phyloP scores from a whole-genome alignment of 2,888 invertebrate genomes.

The Monochamus alternatus region DNA sequence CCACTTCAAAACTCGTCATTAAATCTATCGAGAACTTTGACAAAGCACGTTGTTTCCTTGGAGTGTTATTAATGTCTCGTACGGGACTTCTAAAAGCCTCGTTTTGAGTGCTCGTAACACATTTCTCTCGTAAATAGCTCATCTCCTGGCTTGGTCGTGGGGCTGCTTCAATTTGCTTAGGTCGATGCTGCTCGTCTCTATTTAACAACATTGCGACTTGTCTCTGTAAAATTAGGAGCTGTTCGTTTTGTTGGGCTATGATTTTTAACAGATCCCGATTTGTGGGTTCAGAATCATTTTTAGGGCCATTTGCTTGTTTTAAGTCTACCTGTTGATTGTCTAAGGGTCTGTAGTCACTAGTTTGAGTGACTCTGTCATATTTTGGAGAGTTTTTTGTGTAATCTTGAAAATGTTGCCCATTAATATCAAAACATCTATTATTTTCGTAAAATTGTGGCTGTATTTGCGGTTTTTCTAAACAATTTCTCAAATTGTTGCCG shows the following conservation, averaged over 20 bases:
- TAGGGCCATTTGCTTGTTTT: conserved; percentile 38
- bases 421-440: background rate
- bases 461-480: background rate
- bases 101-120: conserved; percentile 53
- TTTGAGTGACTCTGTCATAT: conserved; percentile 49
- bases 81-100: conserved; percentile 46
- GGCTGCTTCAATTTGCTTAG: conserved; percentile 53
- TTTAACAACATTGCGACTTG: conserved; percentile 76
- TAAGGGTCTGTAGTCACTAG: conserved; percentile 20
- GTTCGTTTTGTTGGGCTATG: conserved; percentile 77
- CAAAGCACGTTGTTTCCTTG: conserved; percentile 67
- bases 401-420: background rate
- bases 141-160: conserved; percentile 52
- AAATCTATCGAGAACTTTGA: conserved; percentile 80
- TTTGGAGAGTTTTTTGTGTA: conserved; percentile 38
- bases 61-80: conserved; percentile 52
- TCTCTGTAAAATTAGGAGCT: conserved; percentile 77
- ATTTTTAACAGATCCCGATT: conserved; percentile 77
- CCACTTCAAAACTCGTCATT: conserved; percentile 82
- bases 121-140: conserved; percentile 37
- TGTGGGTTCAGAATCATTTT: conserved; percentile 71
- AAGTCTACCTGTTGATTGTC: conserved; percentile 20
- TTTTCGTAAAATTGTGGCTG: background rate
- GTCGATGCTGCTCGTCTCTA: conserved; percentile 59
- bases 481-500: background rate